These are phyloP conservation scores for Prenolepis imparis DNA, from an alignment of 2,888 invertebrate genomes.

Conservation along the genomic window DNA sequence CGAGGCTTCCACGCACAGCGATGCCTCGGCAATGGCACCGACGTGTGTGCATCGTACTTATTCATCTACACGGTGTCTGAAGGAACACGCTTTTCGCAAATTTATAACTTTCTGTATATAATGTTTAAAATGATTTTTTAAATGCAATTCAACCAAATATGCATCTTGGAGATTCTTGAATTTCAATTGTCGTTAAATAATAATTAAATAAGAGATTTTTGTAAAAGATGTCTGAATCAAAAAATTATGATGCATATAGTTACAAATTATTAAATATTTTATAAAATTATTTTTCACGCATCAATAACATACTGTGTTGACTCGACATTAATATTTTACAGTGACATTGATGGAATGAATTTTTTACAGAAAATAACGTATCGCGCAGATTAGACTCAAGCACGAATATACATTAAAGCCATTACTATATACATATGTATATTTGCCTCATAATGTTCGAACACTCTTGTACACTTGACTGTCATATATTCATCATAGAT, in stretches of 20 bases:
- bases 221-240: background rate
- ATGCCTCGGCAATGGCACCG: slow-evolving; percentile 60
- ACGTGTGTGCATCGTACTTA: slow-evolving; percentile 55
- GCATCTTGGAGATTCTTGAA: background rate
- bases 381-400: background rate
- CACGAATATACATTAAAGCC: background rate
- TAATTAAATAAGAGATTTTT: background rate
- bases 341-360: background rate
- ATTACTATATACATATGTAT: background rate
- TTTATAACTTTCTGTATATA: background rate
- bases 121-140: background rate
- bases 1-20: slow-evolving; percentile 66
- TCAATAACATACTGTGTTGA: background rate
- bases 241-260: background rate
- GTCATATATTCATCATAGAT: slow-evolving; percentile 15
- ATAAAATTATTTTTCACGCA: background rate
- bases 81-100: background rate
- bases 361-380: background rate
- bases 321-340: background rate
- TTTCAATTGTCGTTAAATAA: background rate
- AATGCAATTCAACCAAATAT: background rate
- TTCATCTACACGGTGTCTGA: slow-evolving; percentile 33
- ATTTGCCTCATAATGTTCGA: slow-evolving; percentile 12
- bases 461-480: background rate
- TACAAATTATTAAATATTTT: slow-evolving; percentile 2